These are phyloP conservation scores for Andinoacara biseriatus DNA, from an alignment of 2,113 vertebrate species.

Conservation along the genomic window DNA sequence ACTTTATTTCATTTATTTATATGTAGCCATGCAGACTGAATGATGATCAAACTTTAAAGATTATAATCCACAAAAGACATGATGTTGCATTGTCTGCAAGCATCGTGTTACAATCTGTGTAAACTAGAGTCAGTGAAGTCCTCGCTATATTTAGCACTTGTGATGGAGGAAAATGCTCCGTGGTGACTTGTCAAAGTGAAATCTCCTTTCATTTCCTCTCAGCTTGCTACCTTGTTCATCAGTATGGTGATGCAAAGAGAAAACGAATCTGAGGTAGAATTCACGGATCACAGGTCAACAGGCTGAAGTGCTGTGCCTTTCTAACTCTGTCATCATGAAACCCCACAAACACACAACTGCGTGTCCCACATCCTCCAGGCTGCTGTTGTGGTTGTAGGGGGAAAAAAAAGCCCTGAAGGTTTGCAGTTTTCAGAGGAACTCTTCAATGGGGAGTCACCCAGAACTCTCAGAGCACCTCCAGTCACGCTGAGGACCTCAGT, in stretches of 20 bases:
- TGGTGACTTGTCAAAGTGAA: not conserved
- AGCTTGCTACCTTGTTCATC: not conserved
- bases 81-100: not conserved
- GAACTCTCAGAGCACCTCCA: no score
- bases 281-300: not conserved
- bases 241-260: not conserved
- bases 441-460: not conserved
- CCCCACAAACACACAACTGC: not conserved
- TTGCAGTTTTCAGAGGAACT: accelerated
- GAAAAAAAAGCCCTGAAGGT: not conserved
- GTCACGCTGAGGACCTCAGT: not conserved
- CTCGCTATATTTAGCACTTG: accelerated
- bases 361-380: not conserved
- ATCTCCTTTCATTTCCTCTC: not conserved
- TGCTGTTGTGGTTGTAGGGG: no score
- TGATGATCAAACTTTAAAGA: not conserved
- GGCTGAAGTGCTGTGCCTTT: not conserved
- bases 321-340: not conserved
- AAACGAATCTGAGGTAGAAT: not conserved
- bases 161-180: not conserved
- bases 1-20: not conserved
- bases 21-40: not conserved
- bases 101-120: not conserved
- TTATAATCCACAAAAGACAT: accelerated
- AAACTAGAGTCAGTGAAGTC: not conserved